These are phyloP conservation scores for Budorcas taxicolor DNA, from an alignment of 2,113 vertebrate species.

Conservation along the genomic window DNA sequence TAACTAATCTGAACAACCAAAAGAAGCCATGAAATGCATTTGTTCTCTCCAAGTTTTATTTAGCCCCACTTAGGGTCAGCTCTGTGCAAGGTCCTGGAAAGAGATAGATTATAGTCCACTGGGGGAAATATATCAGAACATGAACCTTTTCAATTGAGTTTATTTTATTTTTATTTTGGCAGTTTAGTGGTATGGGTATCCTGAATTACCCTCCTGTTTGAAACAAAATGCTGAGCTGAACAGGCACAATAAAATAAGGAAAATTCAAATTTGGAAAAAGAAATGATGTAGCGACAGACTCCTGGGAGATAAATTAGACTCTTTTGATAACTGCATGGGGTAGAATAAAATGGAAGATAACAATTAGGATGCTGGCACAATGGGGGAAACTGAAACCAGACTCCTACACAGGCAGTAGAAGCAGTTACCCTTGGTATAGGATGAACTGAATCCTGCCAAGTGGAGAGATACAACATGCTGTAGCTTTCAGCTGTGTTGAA, in stretches of 20 bases:
- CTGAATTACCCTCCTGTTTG: neutral
- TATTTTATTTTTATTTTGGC: neutral
- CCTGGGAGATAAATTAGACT: neutral
- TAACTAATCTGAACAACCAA: neutral
- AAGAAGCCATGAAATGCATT: neutral
- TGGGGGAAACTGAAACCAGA: neutral
- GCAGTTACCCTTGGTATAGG: neutral
- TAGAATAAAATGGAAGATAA: neutral
- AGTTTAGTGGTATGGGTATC: neutral
- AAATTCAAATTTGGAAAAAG: neutral
- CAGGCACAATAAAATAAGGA: neutral
- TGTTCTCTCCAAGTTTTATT: neutral
- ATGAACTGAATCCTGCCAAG: neutral
- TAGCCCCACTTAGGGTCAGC: neutral
- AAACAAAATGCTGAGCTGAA: conserved; percentile 1
- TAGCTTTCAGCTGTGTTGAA: neutral
- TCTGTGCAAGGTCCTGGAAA: neutral
- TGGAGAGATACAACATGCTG: neutral
- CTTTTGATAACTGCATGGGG: neutral
- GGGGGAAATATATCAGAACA: neutral
- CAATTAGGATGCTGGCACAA: neutral
- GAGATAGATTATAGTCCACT: neutral
- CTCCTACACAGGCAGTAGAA: neutral
- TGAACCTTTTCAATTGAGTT: neutral
- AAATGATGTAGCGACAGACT: neutral